phyloP scores from a whole-genome alignment of 2,888 invertebrate genomes.

The Syrphus vitripennis region DNA sequence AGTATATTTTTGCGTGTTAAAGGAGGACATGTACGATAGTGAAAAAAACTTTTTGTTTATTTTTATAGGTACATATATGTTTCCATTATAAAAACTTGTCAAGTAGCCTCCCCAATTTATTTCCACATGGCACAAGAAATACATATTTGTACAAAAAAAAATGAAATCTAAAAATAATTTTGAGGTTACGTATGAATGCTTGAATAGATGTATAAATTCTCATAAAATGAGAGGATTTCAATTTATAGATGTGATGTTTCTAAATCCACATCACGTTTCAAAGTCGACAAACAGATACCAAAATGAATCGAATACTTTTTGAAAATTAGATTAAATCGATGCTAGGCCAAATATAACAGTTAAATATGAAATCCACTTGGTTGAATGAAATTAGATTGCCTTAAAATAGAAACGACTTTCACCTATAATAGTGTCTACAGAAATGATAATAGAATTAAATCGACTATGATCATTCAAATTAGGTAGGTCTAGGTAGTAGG shows the following conservation, averaged over 20 bases:
- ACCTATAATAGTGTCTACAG: background rate
- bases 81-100: background rate
- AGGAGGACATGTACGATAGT: background rate
- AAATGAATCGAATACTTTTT: background rate
- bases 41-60: background rate
- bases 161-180: background rate
- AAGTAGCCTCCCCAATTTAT: background rate
- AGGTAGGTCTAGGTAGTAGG: no score
- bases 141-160: background rate
- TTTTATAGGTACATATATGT: background rate
- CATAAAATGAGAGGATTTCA: background rate
- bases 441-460: background rate
- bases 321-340: slow-evolving; percentile 6
- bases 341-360: background rate
- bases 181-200: background rate
- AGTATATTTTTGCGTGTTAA: background rate
- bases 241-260: background rate
- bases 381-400: background rate
- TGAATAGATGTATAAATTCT: background rate
- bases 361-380: background rate
- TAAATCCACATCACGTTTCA: background rate
- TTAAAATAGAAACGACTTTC: background rate
- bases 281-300: background rate
- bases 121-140: background rate
- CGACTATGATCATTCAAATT: no score